Percentiles rank a stretch among this genome's conserved stretches.
These are phyloP conservation scores for Ostrea edulis DNA, from an alignment of 1,140 invertebrate species.

Conservation along the genomic window DNA sequence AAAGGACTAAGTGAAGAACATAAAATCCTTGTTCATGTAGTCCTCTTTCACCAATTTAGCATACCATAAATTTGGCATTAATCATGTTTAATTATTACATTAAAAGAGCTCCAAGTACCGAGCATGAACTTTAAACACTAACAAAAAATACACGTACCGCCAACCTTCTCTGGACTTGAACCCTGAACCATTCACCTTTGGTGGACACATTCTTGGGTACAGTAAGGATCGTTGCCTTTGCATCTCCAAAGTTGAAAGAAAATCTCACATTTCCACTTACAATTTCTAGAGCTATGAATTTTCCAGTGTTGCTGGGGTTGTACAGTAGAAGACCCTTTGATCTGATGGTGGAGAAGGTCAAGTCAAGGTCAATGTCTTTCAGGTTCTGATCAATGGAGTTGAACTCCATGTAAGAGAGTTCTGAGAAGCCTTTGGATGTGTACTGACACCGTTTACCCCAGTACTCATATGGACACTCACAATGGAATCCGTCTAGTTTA, in stretches of 20 bases:
- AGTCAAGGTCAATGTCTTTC: slow-evolving; percentile 92
- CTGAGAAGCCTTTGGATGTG: slow-evolving; percentile 92
- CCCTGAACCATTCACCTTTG: slow-evolving; percentile 91
- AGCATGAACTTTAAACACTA: not conserved
- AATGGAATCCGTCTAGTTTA: slow-evolving; percentile 81
- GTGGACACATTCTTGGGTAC: slow-evolving; percentile 88
- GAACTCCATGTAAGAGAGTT: slow-evolving; percentile 94
- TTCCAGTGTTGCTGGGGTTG: slow-evolving; percentile 89
- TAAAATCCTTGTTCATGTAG: not conserved
- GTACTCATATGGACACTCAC: slow-evolving; percentile 87
- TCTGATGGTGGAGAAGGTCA: slow-evolving; percentile 91
- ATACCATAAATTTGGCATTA: not conserved
- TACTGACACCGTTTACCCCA: slow-evolving; percentile 94
- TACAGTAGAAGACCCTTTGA: slow-evolving; percentile 91
- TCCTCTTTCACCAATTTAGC: not conserved
- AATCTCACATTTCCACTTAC: slow-evolving; percentile 90
- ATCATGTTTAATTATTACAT: not conserved
- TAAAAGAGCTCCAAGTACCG: not conserved
- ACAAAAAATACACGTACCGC: slow-evolving; percentile 63
- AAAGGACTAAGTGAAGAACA: not conserved
- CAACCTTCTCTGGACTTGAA: slow-evolving; percentile 93
- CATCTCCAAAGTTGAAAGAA: slow-evolving; percentile 87
- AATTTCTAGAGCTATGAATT: slow-evolving; percentile 93
- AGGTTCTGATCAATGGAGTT: slow-evolving; percentile 90
- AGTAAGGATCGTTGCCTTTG: slow-evolving; percentile 85